A percentile compares a stretch with the other conserved stretches of the same genome.
Evolutionary conservation across 2,113 vertebrate species (phyloP).

Genomic region (Cynoglossus semilaevis): DNA sequence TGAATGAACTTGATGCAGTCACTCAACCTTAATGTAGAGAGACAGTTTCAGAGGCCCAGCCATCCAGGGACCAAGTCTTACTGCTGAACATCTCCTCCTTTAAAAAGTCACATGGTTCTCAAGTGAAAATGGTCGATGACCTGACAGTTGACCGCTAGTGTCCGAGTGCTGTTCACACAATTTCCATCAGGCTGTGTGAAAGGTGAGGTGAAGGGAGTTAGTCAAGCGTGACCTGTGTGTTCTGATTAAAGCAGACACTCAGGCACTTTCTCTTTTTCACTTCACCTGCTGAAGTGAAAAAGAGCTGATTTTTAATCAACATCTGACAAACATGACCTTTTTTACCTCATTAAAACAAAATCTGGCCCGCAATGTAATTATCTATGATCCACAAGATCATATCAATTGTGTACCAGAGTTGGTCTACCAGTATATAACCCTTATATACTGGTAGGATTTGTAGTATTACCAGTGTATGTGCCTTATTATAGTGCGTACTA

Average conservation of each 20-base stretch:
- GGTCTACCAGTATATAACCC: no score
- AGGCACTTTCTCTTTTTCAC: conserved; percentile 13
- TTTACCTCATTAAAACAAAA: no score
- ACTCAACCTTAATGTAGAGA: neutral
- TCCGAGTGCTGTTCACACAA: conserved; percentile 19
- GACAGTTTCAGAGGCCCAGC: neutral
- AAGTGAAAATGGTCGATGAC: conserved; percentile 11
- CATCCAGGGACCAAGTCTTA: neutral
- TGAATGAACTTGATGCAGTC: neutral
- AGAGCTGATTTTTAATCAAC: neutral
- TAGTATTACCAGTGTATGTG: no score
- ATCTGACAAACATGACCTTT: no score
- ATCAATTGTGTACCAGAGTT: no score
- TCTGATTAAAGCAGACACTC: conserved; percentile 35
- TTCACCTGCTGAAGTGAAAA: conserved; percentile 1
- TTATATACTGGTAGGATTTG: no score
- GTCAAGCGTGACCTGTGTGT: conserved; percentile 31
- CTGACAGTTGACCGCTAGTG: conserved; percentile 29
- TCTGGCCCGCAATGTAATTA: no score
- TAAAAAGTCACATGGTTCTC: conserved; percentile 23
- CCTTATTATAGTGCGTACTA: no score
- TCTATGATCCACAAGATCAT: no score
- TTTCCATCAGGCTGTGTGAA: conserved; percentile 11
- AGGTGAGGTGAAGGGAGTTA: conserved; percentile 11
- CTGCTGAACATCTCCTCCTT: conserved; percentile 10